Percentiles rank a stretch among this genome's conserved stretches.
These are phyloP conservation scores for Phoenoteleia sp. DNA, from an alignment of 2,888 invertebrate species.

Conservation along the genomic window DNA sequence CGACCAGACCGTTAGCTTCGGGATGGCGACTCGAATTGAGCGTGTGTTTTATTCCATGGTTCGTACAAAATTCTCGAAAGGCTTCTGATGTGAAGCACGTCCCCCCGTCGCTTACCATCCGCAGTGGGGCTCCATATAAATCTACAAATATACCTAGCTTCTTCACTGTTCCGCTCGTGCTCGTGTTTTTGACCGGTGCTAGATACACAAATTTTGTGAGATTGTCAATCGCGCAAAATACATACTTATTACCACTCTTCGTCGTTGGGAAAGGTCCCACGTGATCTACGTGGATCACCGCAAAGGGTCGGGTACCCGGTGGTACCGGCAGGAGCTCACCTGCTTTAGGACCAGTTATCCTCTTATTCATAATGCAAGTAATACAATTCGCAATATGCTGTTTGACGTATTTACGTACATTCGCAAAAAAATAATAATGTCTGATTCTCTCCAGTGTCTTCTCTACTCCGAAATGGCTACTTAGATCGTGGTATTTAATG, in stretches of 20 bases:
- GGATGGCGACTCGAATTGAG: conserved; percentile 39
- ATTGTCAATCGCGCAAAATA: conserved; percentile 64
- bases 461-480: neutral
- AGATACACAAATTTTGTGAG: conserved; percentile 65
- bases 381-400: neutral
- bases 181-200: conserved; percentile 47
- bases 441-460: neutral
- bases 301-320: conserved; percentile 62
- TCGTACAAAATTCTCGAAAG: neutral
- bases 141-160: conserved; percentile 44
- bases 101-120: neutral
- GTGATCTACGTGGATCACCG: conserved; percentile 63
- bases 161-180: neutral
- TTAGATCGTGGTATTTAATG: neutral
- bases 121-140: conserved; percentile 46
- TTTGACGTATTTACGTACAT: neutral
- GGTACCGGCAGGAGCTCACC: conserved; percentile 51
- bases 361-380: conserved; percentile 7
- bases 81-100: neutral
- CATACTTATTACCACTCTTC: conserved; percentile 45
- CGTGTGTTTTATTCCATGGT: conserved; percentile 30
- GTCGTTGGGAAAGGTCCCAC: conserved; percentile 61
- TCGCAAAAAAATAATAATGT: neutral
- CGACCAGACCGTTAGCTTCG: neutral
- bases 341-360: conserved; percentile 38